phyloP scores from a whole-genome alignment of 92 coral and sea anemone species.

The Virgularia gustaviana region DNA sequence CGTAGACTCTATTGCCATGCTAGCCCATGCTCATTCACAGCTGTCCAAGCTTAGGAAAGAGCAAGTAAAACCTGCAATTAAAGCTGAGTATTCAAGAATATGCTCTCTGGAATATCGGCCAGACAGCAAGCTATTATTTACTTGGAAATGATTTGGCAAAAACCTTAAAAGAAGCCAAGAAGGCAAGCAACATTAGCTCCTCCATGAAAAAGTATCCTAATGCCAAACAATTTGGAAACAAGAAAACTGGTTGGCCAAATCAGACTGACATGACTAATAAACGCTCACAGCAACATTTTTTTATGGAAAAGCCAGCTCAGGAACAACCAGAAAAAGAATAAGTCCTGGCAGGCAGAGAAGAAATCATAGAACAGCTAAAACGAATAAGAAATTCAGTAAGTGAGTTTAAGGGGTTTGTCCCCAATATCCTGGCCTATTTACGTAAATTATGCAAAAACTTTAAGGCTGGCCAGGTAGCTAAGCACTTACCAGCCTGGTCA shows the following conservation, averaged over 20 bases:
- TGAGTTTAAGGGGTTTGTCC: constrained; percentile 25
- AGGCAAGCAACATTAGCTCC: not conserved
- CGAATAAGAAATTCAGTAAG: constrained; percentile 36
- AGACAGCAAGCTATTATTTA: constrained; percentile 16
- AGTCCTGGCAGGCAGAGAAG: constrained; percentile 7
- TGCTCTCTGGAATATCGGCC: constrained; percentile 4
- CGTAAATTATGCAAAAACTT: constrained; percentile 10
- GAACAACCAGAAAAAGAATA: constrained; percentile 5
- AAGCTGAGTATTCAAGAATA: constrained; percentile 11
- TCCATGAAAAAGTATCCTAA: not conserved
- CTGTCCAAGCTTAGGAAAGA: constrained; percentile 24
- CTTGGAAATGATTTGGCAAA: constrained; percentile 46
- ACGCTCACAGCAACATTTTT: constrained; percentile 16
- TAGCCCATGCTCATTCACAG: constrained; percentile 5
- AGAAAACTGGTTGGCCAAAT: not conserved
- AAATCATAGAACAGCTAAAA: constrained; percentile 23
- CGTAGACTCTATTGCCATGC: constrained; percentile 19
- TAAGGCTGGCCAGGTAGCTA: constrained; percentile 31
- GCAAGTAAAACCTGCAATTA: constrained; percentile 26
- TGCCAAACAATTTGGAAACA: not conserved
- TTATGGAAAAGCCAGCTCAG: constrained; percentile 27
- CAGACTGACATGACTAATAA: not conserved
- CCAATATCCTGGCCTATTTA: constrained; percentile 1
- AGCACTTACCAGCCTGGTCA: constrained; percentile 30
- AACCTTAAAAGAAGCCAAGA: constrained; percentile 7